Evolutionary conservation across 1,140 invertebrate species (phyloP).

Genomic region (Zaprionus gabonicus): DNA sequence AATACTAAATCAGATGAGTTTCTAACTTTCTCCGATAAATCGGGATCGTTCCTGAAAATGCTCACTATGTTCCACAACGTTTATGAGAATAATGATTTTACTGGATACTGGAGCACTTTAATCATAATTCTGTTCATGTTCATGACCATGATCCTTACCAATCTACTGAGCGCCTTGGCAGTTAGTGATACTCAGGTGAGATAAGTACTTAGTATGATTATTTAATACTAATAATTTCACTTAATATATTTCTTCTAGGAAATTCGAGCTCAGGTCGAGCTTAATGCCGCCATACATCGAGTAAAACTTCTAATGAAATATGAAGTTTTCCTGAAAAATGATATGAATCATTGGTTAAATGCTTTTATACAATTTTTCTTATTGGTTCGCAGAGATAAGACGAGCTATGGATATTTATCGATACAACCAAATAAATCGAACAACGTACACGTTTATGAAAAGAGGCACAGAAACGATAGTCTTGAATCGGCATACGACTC

Average conservation of each 20-base stretch:
- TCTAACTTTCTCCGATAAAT: background rate
- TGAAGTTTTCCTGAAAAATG: background rate
- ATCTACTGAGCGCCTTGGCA: slow-evolving; percentile 15
- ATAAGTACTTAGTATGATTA: background rate
- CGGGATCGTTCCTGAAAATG: background rate
- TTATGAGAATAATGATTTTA: slow-evolving; percentile 12
- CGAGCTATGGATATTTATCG: background rate
- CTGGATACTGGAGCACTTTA: background rate
- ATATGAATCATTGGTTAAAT: background rate
- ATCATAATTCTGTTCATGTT: slow-evolving; percentile 19
- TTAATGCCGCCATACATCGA: slow-evolving; percentile 13
- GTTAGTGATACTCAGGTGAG: slow-evolving; percentile 26
- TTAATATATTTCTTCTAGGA: background rate
- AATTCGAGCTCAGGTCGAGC: slow-evolving; percentile 9
- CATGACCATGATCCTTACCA: slow-evolving; percentile 14
- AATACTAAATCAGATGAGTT: background rate
- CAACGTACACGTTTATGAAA: background rate
- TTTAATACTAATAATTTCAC: background rate
- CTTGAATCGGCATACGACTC: background rate
- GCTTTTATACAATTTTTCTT: background rate
- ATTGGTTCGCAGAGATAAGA: background rate
- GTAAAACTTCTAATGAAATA: background rate
- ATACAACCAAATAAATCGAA: slow-evolving; percentile 9
- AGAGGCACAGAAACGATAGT: background rate
- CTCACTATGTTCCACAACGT: slow-evolving; percentile 5